Evolutionary conservation across 2,888 invertebrate genomes (phyloP).

Genomic region (Seira musarum): DNA sequence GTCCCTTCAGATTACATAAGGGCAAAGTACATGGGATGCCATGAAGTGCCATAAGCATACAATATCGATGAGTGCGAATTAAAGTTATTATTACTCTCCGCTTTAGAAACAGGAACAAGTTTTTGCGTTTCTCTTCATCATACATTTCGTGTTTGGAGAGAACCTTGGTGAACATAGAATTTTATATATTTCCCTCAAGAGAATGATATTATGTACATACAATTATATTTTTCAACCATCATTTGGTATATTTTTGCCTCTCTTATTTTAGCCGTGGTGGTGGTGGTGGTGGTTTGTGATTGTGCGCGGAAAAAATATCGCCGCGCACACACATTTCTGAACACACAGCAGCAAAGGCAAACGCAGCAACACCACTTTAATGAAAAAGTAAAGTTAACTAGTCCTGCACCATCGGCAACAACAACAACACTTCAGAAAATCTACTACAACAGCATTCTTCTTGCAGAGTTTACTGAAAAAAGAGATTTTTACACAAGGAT

Average conservation of each 20-base stretch:
- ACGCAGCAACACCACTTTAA: slow-evolving; percentile 5
- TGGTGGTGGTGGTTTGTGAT: slow-evolving; percentile 41
- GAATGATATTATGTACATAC: slow-evolving; percentile 41
- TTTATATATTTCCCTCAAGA: no score
- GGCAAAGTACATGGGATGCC: slow-evolving; percentile 7
- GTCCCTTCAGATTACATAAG: slow-evolving; percentile 7
- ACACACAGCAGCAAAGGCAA: slow-evolving; percentile 50
- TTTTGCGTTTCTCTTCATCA: slow-evolving; percentile 44
- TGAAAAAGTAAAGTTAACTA: slow-evolving; percentile 25
- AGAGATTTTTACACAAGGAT: slow-evolving; percentile 50
- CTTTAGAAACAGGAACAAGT: no score
- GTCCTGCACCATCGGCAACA: slow-evolving; percentile 57
- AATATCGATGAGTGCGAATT: slow-evolving; percentile 61
- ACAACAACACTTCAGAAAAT: slow-evolving; percentile 59
- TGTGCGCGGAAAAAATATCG: slow-evolving; percentile 59
- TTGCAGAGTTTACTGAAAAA: slow-evolving; percentile 5
- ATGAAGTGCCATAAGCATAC: slow-evolving; percentile 46
- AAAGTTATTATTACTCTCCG: slow-evolving; percentile 31
- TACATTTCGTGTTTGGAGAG: slow-evolving; percentile 41
- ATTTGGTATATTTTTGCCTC: not conserved
- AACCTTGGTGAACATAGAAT: not conserved
- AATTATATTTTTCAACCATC: slow-evolving; percentile 46
- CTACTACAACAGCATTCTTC: slow-evolving; percentile 62
- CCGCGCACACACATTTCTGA: slow-evolving; percentile 60
- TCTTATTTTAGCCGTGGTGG: slow-evolving; percentile 55